A percentile compares a stretch with the other conserved stretches of the same genome.
Evolutionary conservation across 2,113 vertebrate genomes (phyloP).

Genomic region (Tenrec ecaudatus): DNA sequence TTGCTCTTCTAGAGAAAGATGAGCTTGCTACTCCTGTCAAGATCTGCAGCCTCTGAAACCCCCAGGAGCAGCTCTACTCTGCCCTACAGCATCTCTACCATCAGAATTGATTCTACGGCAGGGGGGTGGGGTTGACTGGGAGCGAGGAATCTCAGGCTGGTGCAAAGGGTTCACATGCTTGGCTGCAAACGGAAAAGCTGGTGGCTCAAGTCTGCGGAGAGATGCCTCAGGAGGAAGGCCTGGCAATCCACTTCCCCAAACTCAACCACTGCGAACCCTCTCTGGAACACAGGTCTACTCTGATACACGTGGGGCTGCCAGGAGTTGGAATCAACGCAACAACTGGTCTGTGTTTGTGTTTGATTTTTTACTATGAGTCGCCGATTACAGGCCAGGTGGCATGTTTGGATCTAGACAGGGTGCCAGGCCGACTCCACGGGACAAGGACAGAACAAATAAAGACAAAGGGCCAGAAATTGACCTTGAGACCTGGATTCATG

Average conservation of each 20-base stretch:
- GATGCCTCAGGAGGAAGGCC: neutral
- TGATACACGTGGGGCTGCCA: neutral
- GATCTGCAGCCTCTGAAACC: too few species aligned
- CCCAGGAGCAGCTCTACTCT: too few species aligned
- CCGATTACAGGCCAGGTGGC: neutral
- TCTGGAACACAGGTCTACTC: neutral
- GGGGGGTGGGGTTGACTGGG: too few species aligned
- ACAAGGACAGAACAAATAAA: neutral
- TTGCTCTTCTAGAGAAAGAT: too few species aligned
- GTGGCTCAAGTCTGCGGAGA: neutral
- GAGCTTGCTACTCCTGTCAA: too few species aligned
- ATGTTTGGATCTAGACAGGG: neutral
- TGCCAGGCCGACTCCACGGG: neutral
- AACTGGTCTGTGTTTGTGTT: neutral
- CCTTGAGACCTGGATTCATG: neutral
- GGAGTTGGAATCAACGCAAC: neutral
- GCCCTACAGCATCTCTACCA: too few species aligned
- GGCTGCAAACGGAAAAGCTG: neutral
- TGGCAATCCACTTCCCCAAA: neutral
- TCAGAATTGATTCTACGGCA: too few species aligned
- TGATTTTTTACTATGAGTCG: neutral
- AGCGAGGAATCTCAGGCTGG: neutral
- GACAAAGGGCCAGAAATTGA: constrained; percentile 15
- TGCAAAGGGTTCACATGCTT: neutral
- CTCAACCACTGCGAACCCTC: neutral